A percentile compares a stretch with the other conserved stretches of the same genome.
These are phyloP conservation scores for Pycnomerus fuliginosus DNA, from an alignment of 2,888 invertebrate genomes.

Conservation along the genomic window DNA sequence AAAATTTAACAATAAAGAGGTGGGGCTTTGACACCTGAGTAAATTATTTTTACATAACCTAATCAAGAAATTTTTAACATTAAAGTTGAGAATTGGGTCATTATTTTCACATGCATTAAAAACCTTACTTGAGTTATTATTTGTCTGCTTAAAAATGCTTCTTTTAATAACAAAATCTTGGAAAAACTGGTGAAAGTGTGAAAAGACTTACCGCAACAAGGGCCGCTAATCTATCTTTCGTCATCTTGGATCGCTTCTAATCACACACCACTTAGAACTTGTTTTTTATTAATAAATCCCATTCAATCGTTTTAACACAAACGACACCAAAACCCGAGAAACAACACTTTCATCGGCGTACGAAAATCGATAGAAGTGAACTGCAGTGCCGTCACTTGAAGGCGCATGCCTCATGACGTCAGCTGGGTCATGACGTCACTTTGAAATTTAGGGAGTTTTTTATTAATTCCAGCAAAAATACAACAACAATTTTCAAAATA, in stretches of 20 bases:
- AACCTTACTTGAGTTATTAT: no score
- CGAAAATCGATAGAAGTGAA: slow-evolving; percentile 77
- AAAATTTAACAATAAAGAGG: slow-evolving; percentile 33
- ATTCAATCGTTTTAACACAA: slow-evolving; percentile 68
- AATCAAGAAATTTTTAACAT: slow-evolving; percentile 28
- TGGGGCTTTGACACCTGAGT: slow-evolving; percentile 36
- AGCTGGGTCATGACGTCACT: slow-evolving; percentile 47
- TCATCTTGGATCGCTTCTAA: slow-evolving; percentile 69
- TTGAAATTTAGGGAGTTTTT: slow-evolving; percentile 24
- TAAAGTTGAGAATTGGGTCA: no score
- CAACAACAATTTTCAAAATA: slow-evolving; percentile 22
- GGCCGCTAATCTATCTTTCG: slow-evolving; percentile 97
- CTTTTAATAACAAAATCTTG: no score
- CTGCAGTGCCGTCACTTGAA: slow-evolving; percentile 60
- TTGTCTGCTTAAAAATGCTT: no score
- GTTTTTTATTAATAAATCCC: slow-evolving; percentile 72
- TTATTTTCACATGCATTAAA: no score
- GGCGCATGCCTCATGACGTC: slow-evolving; percentile 57
- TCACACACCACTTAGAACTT: slow-evolving; percentile 68
- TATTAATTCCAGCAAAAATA: slow-evolving; percentile 22
- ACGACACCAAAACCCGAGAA: slow-evolving; percentile 72
- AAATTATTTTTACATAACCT: slow-evolving; percentile 41
- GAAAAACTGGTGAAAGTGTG: background rate
- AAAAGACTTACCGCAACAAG: slow-evolving; percentile 82
- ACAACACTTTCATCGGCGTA: slow-evolving; percentile 40